Base-by-base conservation (phyloP, 2,888 invertebrate species). In the Acholoe squamosa region DNA sequence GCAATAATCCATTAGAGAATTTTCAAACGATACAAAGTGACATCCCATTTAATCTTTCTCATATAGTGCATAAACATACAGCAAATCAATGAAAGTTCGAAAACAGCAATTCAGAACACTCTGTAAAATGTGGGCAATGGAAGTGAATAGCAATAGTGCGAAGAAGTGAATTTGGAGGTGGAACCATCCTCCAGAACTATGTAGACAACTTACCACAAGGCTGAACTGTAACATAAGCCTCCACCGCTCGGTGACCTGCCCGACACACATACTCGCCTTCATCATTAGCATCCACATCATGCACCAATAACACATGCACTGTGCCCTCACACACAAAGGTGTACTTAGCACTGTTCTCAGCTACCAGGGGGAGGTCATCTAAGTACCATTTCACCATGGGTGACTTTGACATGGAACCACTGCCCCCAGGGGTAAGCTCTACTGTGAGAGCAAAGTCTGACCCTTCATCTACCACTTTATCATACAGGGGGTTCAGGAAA, bases 331-430 rank as follows among this genome's bases (percentile, higher is more conserved):
- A 52, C 52, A 76, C 43, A 52, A 89, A 89, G 16, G 77, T 76
- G 54, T 89, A 89, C 77, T 89, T 89, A 3, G 31, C 89, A 51
- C 34, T 33, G 77, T 89, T 76, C 28, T 89, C 77, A 5, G 51
- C 34, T 22, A 77, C 67, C 71, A 89, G 71, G 3, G 31, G 34
- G 12, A 89, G 12, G n/a, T 34, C 89, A 51, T 98, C 97, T 95
- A 98, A 98, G 95, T 97, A 98, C 99, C 99, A 99, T 92, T 97
- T 97, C 0, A 99, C 98, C 90, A 98, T 96, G 25, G 98, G 98
- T 43, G 43, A 7, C 43, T 43, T 43, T 43, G 43, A 43, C 43
- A 43, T 43, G 43, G 43, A 10, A 95, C 99, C 99, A 84, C 98
- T 98, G 96, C 99, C 99, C 34, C 80, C 76, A 7, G 14, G 7